Percentiles rank a stretch among this genome's conserved stretches.
phyloP scores from a whole-genome alignment of 2,888 invertebrate species.

The Stenchaetothrips biformis region DNA sequence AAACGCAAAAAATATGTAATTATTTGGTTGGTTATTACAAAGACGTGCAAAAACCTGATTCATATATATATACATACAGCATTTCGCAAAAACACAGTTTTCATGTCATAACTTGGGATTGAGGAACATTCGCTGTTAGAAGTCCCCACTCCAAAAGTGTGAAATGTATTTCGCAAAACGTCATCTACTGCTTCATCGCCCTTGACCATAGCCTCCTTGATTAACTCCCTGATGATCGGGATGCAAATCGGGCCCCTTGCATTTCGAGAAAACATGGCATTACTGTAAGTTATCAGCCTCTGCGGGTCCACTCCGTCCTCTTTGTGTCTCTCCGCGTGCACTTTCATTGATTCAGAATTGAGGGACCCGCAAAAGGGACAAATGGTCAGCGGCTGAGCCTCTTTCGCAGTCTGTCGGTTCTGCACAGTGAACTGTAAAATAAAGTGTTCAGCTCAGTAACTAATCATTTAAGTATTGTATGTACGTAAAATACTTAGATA shows the following conservation, averaged over 20 bases:
- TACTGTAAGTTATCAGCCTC: neutral
- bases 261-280: neutral
- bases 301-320: neutral
- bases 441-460: neutral
- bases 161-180: neutral
- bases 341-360: neutral
- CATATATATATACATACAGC: neutral
- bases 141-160: neutral
- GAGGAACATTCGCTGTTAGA: neutral
- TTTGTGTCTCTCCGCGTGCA: neutral
- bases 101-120: neutral
- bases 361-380: neutral
- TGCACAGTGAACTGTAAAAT: neutral
- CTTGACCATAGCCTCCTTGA: neutral
- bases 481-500: no score
- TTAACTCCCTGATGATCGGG: neutral
- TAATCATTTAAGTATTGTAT: no score
- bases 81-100: neutral
- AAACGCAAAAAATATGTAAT: no score
- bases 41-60: no score
- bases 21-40: no score
- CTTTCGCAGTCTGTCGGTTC: neutral
- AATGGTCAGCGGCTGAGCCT: neutral
- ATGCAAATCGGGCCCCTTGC: neutral
- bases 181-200: neutral